Evolutionary conservation across 1,140 invertebrate genomes (phyloP).

Genomic region (Nasonia vitripennis): DNA sequence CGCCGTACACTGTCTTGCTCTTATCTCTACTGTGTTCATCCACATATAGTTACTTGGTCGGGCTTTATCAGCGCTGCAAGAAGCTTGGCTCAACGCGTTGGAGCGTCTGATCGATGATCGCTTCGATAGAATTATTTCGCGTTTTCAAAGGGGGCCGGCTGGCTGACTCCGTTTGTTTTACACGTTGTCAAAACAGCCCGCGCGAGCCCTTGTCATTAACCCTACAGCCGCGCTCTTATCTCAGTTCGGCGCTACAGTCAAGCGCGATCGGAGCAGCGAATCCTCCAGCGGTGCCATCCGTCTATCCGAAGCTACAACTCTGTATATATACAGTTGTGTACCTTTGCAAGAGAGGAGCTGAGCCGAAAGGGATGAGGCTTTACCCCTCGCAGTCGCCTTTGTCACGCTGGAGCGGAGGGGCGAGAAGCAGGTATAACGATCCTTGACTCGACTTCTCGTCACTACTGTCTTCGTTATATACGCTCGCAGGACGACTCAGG

Average conservation of each 20-base stretch:
- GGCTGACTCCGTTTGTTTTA: no score
- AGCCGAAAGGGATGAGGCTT: not conserved
- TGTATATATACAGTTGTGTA: not conserved
- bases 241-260: not conserved
- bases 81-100: not conserved
- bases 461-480: not conserved
- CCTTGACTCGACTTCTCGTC: not conserved
- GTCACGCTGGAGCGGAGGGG: not conserved
- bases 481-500: not conserved
- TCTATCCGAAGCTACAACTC: no score
- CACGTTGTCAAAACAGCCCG: not conserved
- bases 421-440: conserved; percentile 14
- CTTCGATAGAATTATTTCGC: no score
- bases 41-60: not conserved
- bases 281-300: not conserved
- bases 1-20: not conserved
- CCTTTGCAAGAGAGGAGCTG: no score
- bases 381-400: conserved; percentile 2
- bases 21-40: not conserved
- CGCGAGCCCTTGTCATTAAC: not conserved
- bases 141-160: no score
- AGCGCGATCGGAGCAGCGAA: not conserved
- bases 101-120: not conserved
- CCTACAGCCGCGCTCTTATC: not conserved
- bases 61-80: not conserved